Evolutionary conservation across 2,797 vertebrate species (phyloP).

Genomic region (Pelodytes ibericus): DNA sequence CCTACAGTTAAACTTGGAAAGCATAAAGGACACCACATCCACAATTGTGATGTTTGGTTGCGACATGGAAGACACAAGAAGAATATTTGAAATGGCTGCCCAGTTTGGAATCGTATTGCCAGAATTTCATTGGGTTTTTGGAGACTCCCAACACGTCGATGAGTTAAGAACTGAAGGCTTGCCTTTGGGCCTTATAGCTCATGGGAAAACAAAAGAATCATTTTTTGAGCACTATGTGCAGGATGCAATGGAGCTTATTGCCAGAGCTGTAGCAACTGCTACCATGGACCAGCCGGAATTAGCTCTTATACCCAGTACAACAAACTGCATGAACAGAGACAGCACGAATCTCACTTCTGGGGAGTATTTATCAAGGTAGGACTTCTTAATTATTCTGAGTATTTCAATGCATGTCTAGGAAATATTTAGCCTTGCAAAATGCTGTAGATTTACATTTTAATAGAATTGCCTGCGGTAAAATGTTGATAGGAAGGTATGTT

Average conservation of each 20-base stretch:
- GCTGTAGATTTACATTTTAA: background rate
- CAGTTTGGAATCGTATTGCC: conserved; percentile 78
- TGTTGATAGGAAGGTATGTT: background rate
- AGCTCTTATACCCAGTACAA: conserved; percentile 91
- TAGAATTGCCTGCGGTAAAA: background rate
- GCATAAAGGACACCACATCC: conserved; percentile 78
- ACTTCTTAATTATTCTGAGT: conserved; percentile 2
- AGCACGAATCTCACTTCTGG: conserved; percentile 85
- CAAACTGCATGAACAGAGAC: conserved; percentile 87
- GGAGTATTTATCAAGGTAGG: conserved; percentile 92
- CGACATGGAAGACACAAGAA: conserved; percentile 84
- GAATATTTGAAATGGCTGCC: conserved; percentile 79
- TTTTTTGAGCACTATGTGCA: conserved; percentile 91
- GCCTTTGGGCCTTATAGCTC: conserved; percentile 89
- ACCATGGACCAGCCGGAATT: conserved; percentile 84
- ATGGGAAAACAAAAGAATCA: conserved; percentile 86
- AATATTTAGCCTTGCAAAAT: background rate
- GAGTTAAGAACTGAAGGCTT: conserved; percentile 91
- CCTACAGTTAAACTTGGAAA: conserved; percentile 80
- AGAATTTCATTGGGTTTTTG: conserved; percentile 91
- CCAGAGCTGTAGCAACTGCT: conserved; percentile 87
- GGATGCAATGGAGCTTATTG: conserved; percentile 89
- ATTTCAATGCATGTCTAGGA: background rate
- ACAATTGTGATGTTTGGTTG: conserved; percentile 93
- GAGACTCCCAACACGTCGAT: conserved; percentile 92